Base-by-base conservation (phyloP, 2,888 invertebrate genomes). In the Polydrusus pterygomalis region DNA sequence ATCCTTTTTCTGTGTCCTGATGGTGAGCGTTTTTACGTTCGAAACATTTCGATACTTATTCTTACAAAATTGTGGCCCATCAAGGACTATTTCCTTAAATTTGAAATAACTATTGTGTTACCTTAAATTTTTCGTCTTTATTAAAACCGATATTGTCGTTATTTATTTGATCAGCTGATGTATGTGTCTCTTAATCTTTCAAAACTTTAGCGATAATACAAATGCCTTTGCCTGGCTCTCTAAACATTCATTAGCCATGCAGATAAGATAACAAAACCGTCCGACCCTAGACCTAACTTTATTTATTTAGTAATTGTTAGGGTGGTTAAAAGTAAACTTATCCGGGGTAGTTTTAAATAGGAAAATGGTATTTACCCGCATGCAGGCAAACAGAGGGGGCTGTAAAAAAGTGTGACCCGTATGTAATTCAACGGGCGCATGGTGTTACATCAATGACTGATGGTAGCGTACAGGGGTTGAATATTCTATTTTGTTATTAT, bases 361-460 rank as follows among this genome's bases (percentile, higher is more conserved):
- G 68, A 74, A 62, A 45, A 47, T 54, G 43, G 75, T 72, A 75
- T 74, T 79, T 76, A 56, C 81, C 81, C 81, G 80, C 79, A 81
- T 80, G 60, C 51, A 75, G 78, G 79, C 75, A 68, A 74, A 76
- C 69, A 74, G 75, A 74, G 79, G 77, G 79, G 81, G 79, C 76
- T 78, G 78, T 74, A 74, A 30, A 65, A 69, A 74, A 79, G 79
- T 80, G 80, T 81, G 80, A 81, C 81, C 81, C 81, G 80, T 81
- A 81, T 81, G 69, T 75, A 60, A 78, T 74, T 25, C 43, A 20
- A 60, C 47, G 9, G 51, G 77, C 80, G 78, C 78, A 80, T 79
- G 78, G 78, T 64, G 78, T 72, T 70, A 68, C 74, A 71, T 77
- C 51, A 75, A 64, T 75, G 77, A 58, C 68, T 49, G 45, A 30